phyloP scores from a whole-genome alignment of 2,113 vertebrate species.

The Crocuta crocuta region DNA sequence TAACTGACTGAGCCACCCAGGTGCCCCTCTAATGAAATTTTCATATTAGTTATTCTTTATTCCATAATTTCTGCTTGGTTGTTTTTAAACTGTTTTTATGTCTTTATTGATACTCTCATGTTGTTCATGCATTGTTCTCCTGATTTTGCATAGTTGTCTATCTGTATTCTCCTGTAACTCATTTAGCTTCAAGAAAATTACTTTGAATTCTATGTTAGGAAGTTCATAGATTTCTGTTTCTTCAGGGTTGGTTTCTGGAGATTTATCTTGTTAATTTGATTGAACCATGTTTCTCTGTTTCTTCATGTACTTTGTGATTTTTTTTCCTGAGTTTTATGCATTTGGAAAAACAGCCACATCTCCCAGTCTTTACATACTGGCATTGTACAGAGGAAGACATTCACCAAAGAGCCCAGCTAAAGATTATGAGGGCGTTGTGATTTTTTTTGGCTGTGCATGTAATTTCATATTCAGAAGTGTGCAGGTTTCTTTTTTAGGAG shows the following conservation, averaged over 20 bases:
- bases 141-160: neutral
- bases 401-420: neutral
- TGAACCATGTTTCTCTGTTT: neutral
- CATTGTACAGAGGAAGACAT: neutral
- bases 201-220: neutral
- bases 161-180: neutral
- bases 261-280: neutral
- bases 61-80: neutral
- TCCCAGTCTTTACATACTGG: neutral
- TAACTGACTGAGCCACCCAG: no score
- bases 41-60: neutral
- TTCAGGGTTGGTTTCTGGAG: constrained; percentile 14
- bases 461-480: constrained; percentile 25
- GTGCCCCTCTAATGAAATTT: neutral
- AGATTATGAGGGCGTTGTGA: neutral
- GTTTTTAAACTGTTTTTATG: neutral
- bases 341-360: neutral
- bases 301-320: neutral
- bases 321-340: neutral
- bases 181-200: neutral
- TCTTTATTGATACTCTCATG: neutral
- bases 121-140: constrained; percentile 3
- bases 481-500: neutral
- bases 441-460: neutral
- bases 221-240: neutral